phyloP scores from a whole-genome alignment of 92 coral and sea anemone species.

The Epizoanthus ramosus region DNA sequence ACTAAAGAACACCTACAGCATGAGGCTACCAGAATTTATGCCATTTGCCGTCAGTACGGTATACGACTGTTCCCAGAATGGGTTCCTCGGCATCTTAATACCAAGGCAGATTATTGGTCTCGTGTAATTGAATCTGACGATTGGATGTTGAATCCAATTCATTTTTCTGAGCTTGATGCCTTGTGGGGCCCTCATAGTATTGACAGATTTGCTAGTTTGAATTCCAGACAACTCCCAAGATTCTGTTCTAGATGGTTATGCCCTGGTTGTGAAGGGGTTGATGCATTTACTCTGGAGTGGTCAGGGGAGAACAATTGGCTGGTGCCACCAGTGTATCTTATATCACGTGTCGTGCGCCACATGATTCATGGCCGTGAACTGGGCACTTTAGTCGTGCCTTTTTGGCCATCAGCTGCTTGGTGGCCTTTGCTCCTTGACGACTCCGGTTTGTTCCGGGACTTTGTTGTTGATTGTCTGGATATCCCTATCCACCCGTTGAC shows the following conservation, averaged over 20 bases:
- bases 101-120: constrained; percentile 64
- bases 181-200: constrained; percentile 56
- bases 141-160: constrained; percentile 53
- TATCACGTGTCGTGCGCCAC: neutral
- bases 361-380: neutral
- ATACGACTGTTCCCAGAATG: constrained; percentile 57
- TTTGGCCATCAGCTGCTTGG: constrained; percentile 53
- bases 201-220: constrained; percentile 48
- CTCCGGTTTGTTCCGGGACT: constrained; percentile 9
- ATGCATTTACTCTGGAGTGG: constrained; percentile 67
- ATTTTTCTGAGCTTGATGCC: constrained; percentile 45
- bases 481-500: constrained; percentile 38
- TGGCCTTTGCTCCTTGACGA: constrained; percentile 46
- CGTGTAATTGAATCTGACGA: constrained; percentile 61
- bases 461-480: constrained; percentile 28
- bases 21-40: too few species aligned
- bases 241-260: constrained; percentile 58
- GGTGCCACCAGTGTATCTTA: constrained; percentile 58
- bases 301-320: constrained; percentile 70
- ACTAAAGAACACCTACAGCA: constrained; percentile 6
- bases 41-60: constrained; percentile 47
- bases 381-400: constrained; percentile 39
- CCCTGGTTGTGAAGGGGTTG: constrained; percentile 61
- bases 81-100: constrained; percentile 52
- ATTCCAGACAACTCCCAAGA: constrained; percentile 41